Evolutionary conservation across 2,888 invertebrate genomes (phyloP).

Genomic region (Branchellion lobata): DNA sequence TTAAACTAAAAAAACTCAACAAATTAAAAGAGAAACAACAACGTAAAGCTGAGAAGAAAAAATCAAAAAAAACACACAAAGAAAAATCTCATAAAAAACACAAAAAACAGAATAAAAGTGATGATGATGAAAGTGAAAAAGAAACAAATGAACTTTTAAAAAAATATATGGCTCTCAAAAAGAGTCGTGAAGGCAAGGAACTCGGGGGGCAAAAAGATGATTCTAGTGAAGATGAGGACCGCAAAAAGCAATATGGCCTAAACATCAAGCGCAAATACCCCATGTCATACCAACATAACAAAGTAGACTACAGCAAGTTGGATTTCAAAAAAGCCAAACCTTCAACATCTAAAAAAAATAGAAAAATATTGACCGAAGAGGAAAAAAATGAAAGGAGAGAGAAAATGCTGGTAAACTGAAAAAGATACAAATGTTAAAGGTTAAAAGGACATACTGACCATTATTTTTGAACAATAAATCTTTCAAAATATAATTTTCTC

Average conservation of each 20-base stretch:
- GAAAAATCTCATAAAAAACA: conserved; percentile 9
- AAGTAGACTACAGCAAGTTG: conserved; percentile 3
- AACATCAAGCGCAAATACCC: conserved; percentile 4
- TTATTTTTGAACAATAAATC: too few relatives aligned
- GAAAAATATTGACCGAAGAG: conserved; percentile 57
- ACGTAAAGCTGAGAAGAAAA: neutral
- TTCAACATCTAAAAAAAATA: neutral
- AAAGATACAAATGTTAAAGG: too few relatives aligned
- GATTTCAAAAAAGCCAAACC: neutral
- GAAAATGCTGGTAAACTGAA: conserved; percentile 76
- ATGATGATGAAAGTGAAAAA: conserved; percentile 15
- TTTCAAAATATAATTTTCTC: too few relatives aligned
- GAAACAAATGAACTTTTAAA: conserved; percentile 57
- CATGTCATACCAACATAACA: neutral
- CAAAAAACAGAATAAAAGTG: neutral
- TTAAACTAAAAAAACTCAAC: conserved; percentile 82
- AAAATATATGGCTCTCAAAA: conserved; percentile 52
- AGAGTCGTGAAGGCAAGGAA: neutral
- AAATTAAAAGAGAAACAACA: conserved; percentile 65
- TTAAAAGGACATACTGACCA: too few relatives aligned
- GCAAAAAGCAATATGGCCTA: conserved; percentile 63
- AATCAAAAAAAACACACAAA: conserved; percentile 5
- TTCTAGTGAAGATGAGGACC: conserved; percentile 54
- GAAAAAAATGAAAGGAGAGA: conserved; percentile 73
- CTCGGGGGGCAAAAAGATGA: neutral